Percentiles rank a stretch among this genome's conserved stretches.
Conservation (phyloP, 2,113 vertebrate genomes). For the Gnathochromis pfefferi region DNA sequence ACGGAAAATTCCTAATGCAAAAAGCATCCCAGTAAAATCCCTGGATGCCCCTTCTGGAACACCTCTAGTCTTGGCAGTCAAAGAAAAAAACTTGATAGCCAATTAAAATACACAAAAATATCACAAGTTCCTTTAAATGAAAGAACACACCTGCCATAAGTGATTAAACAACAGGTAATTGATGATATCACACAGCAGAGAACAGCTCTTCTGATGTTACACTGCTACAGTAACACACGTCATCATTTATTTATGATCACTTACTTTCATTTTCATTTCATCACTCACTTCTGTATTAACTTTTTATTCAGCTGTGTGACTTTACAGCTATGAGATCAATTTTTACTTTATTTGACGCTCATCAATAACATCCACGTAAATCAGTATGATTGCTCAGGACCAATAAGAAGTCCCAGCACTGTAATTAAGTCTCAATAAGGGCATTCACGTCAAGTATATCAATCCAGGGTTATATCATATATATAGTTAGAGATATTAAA, state of each 20-base stretch:
- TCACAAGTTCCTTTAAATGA: not conserved
- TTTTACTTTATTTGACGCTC: not conserved
- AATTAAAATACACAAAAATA: not conserved
- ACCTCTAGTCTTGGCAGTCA: not conserved
- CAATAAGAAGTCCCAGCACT: not conserved
- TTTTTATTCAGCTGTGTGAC: not conserved
- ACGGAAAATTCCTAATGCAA: not conserved
- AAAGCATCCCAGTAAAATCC: not conserved
- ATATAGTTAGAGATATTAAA: not conserved
- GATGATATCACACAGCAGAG: not conserved
- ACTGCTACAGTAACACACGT: not conserved
- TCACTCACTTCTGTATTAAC: not conserved
- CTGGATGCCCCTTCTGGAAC: rapidly evolving
- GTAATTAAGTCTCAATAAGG: not conserved
- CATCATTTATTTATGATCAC: not conserved
- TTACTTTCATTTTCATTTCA: not conserved
- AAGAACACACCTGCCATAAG: not conserved
- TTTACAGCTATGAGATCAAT: not conserved
- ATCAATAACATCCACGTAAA: not conserved
- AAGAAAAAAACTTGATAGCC: not conserved
- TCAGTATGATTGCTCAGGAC: not conserved
- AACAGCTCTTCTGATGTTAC: not conserved
- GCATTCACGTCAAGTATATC: not conserved
- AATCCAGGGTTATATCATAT: not conserved
- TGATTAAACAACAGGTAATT: not conserved